A percentile compares a stretch with the other conserved stretches of the same genome.
phyloP scores from a whole-genome alignment of 2,113 vertebrate genomes.

The Agelaius phoeniceus region DNA sequence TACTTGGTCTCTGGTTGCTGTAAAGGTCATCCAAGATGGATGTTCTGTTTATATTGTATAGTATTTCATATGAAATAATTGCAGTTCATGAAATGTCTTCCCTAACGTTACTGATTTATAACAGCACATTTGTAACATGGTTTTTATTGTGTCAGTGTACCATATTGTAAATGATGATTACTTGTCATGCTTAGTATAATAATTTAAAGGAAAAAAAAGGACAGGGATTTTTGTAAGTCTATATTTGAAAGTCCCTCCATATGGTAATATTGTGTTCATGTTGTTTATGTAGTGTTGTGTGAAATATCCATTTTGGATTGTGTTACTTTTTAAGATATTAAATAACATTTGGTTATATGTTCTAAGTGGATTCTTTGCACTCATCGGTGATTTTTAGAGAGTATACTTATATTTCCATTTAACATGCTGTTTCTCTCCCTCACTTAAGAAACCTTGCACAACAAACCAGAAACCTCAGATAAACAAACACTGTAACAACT shows the following conservation, averaged over 20 bases:
- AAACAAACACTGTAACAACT: neutral
- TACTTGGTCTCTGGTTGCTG: conserved; percentile 90
- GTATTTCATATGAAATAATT: conserved; percentile 95
- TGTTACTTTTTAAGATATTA: conserved; percentile 99
- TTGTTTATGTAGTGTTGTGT: conserved; percentile 97
- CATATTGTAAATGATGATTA: conserved; percentile 99
- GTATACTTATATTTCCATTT: neutral
- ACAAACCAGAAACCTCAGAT: neutral
- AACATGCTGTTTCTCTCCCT: neutral
- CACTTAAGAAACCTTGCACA: neutral
- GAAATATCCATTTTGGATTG: conserved; percentile 95
- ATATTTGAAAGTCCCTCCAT: conserved; percentile 98
- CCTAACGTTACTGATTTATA: conserved; percentile 94
- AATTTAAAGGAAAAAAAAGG: conserved; percentile 87
- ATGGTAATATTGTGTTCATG: conserved; percentile 95
- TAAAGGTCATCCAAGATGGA: conserved; percentile 90
- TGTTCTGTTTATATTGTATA: conserved; percentile 95
- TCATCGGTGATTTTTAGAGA: conserved; percentile 21
- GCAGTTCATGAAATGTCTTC: conserved; percentile 98
- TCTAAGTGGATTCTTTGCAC: conserved; percentile 79
- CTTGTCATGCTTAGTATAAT: conserved; percentile 98
- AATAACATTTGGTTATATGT: conserved; percentile 96
- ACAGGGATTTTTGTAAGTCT: conserved; percentile 96
- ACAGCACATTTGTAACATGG: conserved; percentile 95
- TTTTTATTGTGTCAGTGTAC: conserved; percentile 95